phyloP scores from a whole-genome alignment of 2,888 invertebrate genomes.

The Villa cingulata region DNA sequence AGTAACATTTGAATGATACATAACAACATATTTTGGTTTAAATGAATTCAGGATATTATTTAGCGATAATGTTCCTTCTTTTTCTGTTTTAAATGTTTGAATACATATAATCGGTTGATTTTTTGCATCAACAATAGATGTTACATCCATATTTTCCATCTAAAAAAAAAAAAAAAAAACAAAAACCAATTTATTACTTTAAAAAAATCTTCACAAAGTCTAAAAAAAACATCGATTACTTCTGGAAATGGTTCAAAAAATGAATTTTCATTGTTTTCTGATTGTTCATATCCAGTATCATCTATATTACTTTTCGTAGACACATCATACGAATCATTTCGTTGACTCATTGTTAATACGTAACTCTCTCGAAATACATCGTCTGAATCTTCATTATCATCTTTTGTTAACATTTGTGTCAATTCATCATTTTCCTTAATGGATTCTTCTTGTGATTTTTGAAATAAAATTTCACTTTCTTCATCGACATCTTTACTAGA shows the following conservation, averaged over 20 bases:
- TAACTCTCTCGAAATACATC: conserved; percentile 47
- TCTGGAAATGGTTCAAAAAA: conserved; percentile 51
- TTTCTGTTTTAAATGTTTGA: conserved; percentile 61
- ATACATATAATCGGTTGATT: conserved; percentile 57
- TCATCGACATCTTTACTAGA: conserved; percentile 2
- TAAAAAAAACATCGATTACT: no score
- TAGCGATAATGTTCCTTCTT: conserved; percentile 55
- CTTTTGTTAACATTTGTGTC: conserved; percentile 23
- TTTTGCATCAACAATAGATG: conserved; percentile 40
- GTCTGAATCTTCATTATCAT: conserved; percentile 33
- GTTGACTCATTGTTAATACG: conserved; percentile 54
- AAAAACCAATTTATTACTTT: conserved; percentile 1
- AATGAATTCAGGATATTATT: conserved; percentile 52
- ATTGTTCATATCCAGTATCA: conserved; percentile 6
- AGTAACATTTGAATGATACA: conserved; percentile 81
- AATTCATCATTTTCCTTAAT: conserved; percentile 23
- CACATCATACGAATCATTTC: conserved; percentile 12
- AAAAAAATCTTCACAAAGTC: no score
- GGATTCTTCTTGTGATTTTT: conserved; percentile 16
- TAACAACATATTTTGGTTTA: conserved; percentile 67
- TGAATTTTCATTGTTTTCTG: conserved; percentile 23
- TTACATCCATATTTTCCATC: conserved; percentile 55
- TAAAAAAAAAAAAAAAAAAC: conserved; percentile 23
- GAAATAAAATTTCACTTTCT: conserved; percentile 8
- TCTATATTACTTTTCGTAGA: neutral